A percentile compares a stretch with the other conserved stretches of the same genome.
Evolutionary conservation across 2,888 invertebrate genomes (phyloP).

Genomic region (Neria commutata): DNA sequence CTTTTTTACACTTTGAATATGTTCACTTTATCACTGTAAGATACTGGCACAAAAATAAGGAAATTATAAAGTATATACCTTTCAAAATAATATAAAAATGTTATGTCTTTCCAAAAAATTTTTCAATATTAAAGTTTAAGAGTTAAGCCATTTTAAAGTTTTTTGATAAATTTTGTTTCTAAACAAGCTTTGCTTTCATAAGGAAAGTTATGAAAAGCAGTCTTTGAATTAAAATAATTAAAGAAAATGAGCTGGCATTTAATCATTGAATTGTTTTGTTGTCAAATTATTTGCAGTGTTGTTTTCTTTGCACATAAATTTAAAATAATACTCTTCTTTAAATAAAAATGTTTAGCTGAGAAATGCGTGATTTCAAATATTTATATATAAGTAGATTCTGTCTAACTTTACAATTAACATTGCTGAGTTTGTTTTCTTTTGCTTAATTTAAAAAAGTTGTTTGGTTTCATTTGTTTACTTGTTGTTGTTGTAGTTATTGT

Average conservation of each 20-base stretch:
- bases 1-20: too few species aligned
- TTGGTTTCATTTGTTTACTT: constrained; percentile 46
- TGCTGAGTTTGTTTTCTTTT: constrained; percentile 19
- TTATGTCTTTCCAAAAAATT: too few species aligned
- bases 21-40: too few species aligned
- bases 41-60: constrained; percentile 14
- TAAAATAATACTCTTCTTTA: constrained; percentile 12
- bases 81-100: constrained; percentile 43
- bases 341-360: neutral
- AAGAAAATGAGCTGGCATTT: constrained; percentile 3
- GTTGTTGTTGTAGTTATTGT: constrained; percentile 29
- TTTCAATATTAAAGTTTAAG: too few species aligned
- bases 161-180: too few species aligned
- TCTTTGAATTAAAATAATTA: too few species aligned
- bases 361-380: neutral
- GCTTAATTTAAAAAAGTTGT: constrained; percentile 16
- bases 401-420: neutral
- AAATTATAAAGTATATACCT: constrained; percentile 35
- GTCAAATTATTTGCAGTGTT: constrained; percentile 47
- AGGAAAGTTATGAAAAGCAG: too few species aligned
- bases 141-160: too few species aligned
- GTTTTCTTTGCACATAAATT: constrained; percentile 30
- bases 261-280: too few species aligned
- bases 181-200: constrained; percentile 38
- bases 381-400: neutral